These are phyloP conservation scores for Papilio machaon DNA, from an alignment of 1,140 invertebrate species.

Conservation along the genomic window DNA sequence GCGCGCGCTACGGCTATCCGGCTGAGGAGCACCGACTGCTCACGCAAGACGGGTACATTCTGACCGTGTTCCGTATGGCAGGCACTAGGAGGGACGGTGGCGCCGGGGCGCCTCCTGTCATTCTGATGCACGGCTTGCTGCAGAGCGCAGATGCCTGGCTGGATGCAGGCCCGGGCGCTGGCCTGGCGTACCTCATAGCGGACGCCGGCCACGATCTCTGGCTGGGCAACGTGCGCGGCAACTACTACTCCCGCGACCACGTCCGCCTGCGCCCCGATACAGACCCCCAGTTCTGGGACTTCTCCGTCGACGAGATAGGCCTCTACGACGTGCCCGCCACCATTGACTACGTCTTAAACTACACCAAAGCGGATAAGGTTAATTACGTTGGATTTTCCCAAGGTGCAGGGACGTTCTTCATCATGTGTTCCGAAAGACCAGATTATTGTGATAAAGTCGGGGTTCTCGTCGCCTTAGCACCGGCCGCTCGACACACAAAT, in stretches of 20 bases:
- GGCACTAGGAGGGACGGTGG: constrained; percentile 49
- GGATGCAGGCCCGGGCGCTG: constrained; percentile 84
- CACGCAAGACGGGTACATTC: constrained; percentile 81
- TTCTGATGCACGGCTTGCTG: constrained; percentile 85
- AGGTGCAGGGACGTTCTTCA: constrained; percentile 73
- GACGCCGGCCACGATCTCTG: constrained; percentile 91
- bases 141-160: constrained; percentile 86
- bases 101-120: constrained; percentile 51
- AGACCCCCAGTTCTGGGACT: constrained; percentile 79
- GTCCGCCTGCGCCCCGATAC: constrained; percentile 80
- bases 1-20: constrained; percentile 52
- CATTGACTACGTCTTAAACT: constrained; percentile 84
- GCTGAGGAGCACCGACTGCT: constrained; percentile 58
- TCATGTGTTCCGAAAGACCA: constrained; percentile 68
- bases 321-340: constrained; percentile 87
- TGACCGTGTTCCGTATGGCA: constrained; percentile 77
- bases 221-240: constrained; percentile 88
- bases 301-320: constrained; percentile 87
- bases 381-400: constrained; percentile 85
- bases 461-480: constrained; percentile 59
- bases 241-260: constrained; percentile 84
- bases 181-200: constrained; percentile 85
- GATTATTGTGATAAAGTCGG: constrained; percentile 64
- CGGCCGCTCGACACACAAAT: constrained; percentile 57
- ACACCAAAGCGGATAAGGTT: constrained; percentile 79